Percentiles rank a stretch among this genome's conserved stretches.
phyloP scores from a whole-genome alignment of 2,888 invertebrate genomes.

The Orthosia gothica region DNA sequence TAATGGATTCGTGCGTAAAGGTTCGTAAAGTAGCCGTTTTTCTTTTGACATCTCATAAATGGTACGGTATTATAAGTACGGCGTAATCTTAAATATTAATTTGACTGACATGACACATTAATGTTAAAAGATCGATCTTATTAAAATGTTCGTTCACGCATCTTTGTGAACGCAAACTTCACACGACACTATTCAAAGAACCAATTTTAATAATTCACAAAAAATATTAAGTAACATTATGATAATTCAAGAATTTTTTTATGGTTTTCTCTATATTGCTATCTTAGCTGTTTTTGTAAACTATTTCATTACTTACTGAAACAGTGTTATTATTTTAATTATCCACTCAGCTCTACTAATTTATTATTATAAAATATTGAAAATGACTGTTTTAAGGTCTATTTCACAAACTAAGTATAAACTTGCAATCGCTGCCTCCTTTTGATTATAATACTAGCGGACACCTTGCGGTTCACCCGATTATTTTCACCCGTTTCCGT shows the following conservation, averaged over 20 bases:
- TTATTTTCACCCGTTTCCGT: no score
- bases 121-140: conserved; percentile 30
- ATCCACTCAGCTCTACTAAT: not conserved
- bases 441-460: not conserved
- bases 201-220: conserved; percentile 1
- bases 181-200: not conserved
- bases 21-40: no score
- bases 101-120: conserved; percentile 35
- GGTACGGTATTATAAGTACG: conserved; percentile 14
- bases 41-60: not conserved
- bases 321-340: no score
- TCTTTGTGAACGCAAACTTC: conserved; percentile 25
- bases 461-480: no score
- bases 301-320: not conserved
- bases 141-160: conserved; percentile 34
- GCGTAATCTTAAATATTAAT: conserved; percentile 17
- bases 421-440: not conserved
- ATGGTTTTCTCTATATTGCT: not conserved
- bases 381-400: not conserved
- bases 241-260: not conserved
- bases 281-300: not conserved
- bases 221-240: not conserved
- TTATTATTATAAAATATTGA: conserved; percentile 4
- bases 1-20: no score
- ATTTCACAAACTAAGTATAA: not conserved